A percentile compares a stretch with the other conserved stretches of the same genome.
phyloP scores from a whole-genome alignment of 2,888 invertebrate species.

The Drosophila affinis region DNA sequence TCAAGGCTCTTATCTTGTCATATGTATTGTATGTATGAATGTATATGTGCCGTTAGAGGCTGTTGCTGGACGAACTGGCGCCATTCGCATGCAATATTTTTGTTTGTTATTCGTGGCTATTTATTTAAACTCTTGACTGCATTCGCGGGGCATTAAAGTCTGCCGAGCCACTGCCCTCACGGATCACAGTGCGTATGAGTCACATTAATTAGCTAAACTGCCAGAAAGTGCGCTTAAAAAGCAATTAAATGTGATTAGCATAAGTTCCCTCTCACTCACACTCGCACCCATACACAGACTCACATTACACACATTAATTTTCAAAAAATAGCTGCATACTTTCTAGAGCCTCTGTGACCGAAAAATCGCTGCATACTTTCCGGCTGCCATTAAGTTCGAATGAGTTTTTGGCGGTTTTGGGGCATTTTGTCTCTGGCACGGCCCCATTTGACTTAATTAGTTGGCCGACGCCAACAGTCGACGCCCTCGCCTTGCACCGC shows the following conservation, averaged over 20 bases:
- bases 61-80: conserved; percentile 18
- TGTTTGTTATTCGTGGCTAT: conserved; percentile 8
- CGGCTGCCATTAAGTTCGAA: conserved; percentile 45
- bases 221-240: conserved; percentile 78
- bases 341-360: conserved; percentile 32
- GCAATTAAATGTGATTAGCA: conserved; percentile 82
- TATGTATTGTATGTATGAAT: not conserved
- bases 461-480: conserved; percentile 53
- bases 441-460: conserved; percentile 82
- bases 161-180: not conserved
- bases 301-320: conserved; percentile 24
- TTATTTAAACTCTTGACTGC: conserved; percentile 31
- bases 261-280: conserved; percentile 57
- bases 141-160: conserved; percentile 21
- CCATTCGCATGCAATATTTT: conserved; percentile 39
- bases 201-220: conserved; percentile 71
- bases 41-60: conserved; percentile 21
- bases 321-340: conserved; percentile 47
- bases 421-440: conserved; percentile 3
- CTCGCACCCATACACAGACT: not conserved
- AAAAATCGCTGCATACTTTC: conserved; percentile 55
- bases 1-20: conserved; percentile 57
- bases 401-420: conserved; percentile 32
- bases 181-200: conserved; percentile 57
- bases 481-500: conserved; percentile 38